Conservation (phyloP, 2,888 invertebrate species). For the Cylloceria caligata region DNA sequence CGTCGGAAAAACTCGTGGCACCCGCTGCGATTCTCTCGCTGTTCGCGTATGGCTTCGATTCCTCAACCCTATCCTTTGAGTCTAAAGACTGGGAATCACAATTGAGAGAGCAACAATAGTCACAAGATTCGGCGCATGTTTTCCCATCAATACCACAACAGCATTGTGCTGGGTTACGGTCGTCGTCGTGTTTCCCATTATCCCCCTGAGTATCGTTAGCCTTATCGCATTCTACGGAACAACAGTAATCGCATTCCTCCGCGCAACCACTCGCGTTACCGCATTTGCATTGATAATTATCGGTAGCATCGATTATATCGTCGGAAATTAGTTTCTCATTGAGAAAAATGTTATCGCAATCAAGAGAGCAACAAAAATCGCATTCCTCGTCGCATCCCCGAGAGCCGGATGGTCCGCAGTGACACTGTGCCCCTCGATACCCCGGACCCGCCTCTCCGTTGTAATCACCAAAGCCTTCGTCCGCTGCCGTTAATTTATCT, state of each 20-base stretch:
- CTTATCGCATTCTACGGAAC: conserved; percentile 41
- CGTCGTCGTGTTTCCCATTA: neutral
- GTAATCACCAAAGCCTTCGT: conserved; percentile 65
- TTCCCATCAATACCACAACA: conserved; percentile 25
- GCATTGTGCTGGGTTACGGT: conserved; percentile 7
- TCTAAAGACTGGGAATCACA: conserved; percentile 16
- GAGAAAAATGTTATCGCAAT: conserved; percentile 19
- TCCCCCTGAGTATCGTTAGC: neutral
- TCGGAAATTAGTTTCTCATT: neutral
- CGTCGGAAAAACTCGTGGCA: neutral
- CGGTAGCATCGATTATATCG: neutral
- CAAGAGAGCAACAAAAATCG: conserved; percentile 41
- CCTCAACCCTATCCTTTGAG: neutral
- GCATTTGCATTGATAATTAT: conserved; percentile 51
- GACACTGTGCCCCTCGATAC: conserved; percentile 53
- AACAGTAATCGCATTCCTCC: conserved; percentile 57
- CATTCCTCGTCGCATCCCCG: conserved; percentile 50
- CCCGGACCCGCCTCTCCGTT: conserved; percentile 38
- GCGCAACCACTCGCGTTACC: conserved; percentile 50
- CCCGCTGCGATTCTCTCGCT: conserved; percentile 31
- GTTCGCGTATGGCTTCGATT: neutral
- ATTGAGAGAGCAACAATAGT: conserved; percentile 53
- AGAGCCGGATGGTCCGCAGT: conserved; percentile 63
- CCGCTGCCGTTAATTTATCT: conserved; percentile 43
- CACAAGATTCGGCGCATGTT: conserved; percentile 39